Percentiles rank a stretch among this genome's conserved stretches.
Evolutionary conservation across 2,797 vertebrate genomes (phyloP).

Genomic region (Kryptopterus vitreolus): DNA sequence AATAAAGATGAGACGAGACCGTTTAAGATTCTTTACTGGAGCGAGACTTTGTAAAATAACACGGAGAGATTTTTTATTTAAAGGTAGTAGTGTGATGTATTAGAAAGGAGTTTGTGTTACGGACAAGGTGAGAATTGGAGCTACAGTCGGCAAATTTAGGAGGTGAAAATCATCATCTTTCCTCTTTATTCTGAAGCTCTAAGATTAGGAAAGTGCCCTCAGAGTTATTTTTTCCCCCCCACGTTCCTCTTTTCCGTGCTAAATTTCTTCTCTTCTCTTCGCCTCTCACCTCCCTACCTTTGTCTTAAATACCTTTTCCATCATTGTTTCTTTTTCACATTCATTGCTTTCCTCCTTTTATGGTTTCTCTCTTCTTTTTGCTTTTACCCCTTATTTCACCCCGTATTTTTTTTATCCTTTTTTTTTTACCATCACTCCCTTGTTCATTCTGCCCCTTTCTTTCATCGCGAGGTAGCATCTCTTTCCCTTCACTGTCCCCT

Average conservation of each 20-base stretch:
- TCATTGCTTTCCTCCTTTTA: too few species aligned
- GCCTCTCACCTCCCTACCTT: not conserved
- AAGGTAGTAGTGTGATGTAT: not conserved
- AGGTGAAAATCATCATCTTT: not conserved
- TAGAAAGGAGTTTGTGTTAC: not conserved
- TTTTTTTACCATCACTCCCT: not conserved
- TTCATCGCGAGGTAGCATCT: not conserved
- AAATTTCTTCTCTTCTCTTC: not conserved
- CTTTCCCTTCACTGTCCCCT: not conserved
- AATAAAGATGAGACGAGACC: not conserved
- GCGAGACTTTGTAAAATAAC: not conserved
- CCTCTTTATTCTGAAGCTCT: not conserved
- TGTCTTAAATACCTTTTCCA: too few species aligned
- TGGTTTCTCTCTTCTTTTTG: not conserved
- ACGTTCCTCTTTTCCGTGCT: not conserved
- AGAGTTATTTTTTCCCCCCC: not conserved
- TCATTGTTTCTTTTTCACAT: not conserved
- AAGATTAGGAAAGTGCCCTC: too few species aligned
- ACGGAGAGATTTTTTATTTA: not conserved
- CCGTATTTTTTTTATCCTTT: not conserved
- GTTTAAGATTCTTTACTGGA: not conserved
- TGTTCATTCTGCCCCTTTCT: not conserved
- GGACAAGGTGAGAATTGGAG: not conserved
- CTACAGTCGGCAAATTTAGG: not conserved
- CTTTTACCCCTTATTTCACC: not conserved